Base-by-base conservation (phyloP, 2,888 invertebrate species). In the Phengaris alcon region DNA sequence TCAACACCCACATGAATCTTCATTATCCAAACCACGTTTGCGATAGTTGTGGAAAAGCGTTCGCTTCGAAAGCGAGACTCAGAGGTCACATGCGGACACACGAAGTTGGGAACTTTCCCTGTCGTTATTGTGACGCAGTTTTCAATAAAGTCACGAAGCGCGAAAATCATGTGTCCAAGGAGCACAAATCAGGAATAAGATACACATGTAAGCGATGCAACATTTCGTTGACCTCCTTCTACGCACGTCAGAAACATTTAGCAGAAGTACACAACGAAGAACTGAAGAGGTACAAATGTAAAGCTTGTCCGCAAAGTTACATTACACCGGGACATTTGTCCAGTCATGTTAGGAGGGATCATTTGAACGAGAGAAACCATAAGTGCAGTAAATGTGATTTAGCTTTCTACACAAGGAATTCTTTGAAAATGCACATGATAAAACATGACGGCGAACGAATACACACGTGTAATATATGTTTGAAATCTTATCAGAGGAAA, bases 361-460 rank as follows among this genome's bases (percentile, higher is more conserved):
- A 89, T 85, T 85, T 90, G 78, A 92, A 88, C 79, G 94, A 88
- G 80, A 83, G 88, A 54, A 94, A 89, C 79, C 94, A 91, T 15
- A 90, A 91, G 13, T 95, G 94, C 74, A 90, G 90, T 46, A 89
- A 94, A 54, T 95, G 95, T 68, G 91, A 94, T 51, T 81, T 92
- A 3, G 94, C 94, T 0, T 95, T 94, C 77, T 94, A 94, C 75
- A 93, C 94, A 0, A 92, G 92, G 77, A 94, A 94, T 74, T 93
- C 94, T 7, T 81, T 95, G 48, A 94, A 94, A 77, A 94, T 94
- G 88, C 95, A 95, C 77, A 94, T 94, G 91, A 94, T 94, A 0
- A 94, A 93, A 13, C 95, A 95, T 68, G 94, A 94, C 0, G 94
- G 94, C 0, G 92, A 93, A 46, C 81, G 94, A 15, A 94, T 94